Evolutionary conservation across 2,113 vertebrate genomes (phyloP).

Genomic region (Tinamus guttatus): DNA sequence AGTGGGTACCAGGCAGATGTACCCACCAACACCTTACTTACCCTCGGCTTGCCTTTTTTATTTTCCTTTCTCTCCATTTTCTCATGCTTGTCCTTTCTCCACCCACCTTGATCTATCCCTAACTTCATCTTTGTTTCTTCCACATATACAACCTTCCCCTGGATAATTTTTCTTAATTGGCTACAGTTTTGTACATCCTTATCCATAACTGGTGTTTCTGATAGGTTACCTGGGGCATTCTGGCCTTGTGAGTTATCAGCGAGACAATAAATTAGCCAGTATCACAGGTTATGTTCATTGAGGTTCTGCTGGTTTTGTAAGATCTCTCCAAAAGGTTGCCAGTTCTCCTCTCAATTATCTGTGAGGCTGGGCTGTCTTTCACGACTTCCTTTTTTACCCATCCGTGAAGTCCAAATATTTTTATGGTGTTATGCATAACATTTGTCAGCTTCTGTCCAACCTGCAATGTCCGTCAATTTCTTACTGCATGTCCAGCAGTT

Average conservation of each 20-base stretch:
- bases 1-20: background rate
- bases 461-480: background rate
- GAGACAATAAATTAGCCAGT: background rate
- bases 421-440: fast-evolving
- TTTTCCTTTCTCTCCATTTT: background rate
- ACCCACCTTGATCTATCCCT: fast-evolving
- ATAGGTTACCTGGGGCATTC: background rate
- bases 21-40: background rate
- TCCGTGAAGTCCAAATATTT: background rate
- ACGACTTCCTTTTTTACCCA: fast-evolving
- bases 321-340: fast-evolving
- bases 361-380: background rate
- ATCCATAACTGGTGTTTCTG: background rate
- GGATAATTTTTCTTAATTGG: too few species aligned
- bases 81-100: background rate
- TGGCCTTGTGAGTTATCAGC: fast-evolving
- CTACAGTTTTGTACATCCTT: background rate
- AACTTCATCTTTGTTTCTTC: background rate
- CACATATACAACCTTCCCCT: background rate
- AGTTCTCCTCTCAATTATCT: fast-evolving
- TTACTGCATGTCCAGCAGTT: background rate
- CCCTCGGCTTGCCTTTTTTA: background rate
- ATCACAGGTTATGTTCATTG: background rate
- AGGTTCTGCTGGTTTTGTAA: background rate
- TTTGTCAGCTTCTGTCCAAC: background rate